These are phyloP conservation scores for Penaeus chinensis DNA, from an alignment of 1,140 invertebrate species.

Conservation along the genomic window DNA sequence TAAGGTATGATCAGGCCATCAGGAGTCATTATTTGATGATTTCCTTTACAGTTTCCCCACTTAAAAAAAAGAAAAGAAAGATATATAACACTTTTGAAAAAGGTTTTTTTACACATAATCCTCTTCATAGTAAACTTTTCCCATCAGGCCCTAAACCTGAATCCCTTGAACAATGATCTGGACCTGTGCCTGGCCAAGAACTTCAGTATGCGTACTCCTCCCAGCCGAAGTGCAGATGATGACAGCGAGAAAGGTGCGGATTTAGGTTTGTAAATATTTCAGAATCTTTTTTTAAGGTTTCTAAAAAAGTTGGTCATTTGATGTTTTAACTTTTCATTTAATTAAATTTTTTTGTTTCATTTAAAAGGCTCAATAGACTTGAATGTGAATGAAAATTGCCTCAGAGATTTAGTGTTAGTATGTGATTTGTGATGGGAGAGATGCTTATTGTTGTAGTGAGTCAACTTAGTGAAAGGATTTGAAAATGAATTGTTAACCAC, in stretches of 20 bases:
- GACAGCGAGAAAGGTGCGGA: not conserved
- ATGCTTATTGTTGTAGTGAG: not conserved
- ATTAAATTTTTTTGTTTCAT: too few relatives aligned
- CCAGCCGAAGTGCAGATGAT: constrained; percentile 18
- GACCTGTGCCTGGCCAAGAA: constrained; percentile 37
- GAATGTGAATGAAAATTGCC: too few relatives aligned
- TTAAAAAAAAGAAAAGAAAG: too few relatives aligned
- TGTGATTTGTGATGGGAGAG: too few relatives aligned
- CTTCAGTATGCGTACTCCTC: constrained; percentile 37
- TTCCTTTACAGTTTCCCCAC: too few relatives aligned
- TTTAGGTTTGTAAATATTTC: not conserved
- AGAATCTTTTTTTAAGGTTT: too few relatives aligned
- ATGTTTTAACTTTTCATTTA: too few relatives aligned
- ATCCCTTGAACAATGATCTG: constrained; percentile 37
- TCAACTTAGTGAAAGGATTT: not conserved
- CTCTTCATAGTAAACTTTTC: not conserved
- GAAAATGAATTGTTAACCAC: not conserved
- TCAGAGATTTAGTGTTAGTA: too few relatives aligned
- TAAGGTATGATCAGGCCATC: not conserved
- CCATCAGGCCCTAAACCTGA: constrained; percentile 50
- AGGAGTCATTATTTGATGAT: too few relatives aligned
- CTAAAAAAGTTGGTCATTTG: too few relatives aligned
- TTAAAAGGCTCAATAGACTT: too few relatives aligned
- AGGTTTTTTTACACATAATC: not conserved
- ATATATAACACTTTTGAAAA: too few relatives aligned